Conservation (phyloP, 2,888 invertebrate species). For the Atrina japonica region DNA sequence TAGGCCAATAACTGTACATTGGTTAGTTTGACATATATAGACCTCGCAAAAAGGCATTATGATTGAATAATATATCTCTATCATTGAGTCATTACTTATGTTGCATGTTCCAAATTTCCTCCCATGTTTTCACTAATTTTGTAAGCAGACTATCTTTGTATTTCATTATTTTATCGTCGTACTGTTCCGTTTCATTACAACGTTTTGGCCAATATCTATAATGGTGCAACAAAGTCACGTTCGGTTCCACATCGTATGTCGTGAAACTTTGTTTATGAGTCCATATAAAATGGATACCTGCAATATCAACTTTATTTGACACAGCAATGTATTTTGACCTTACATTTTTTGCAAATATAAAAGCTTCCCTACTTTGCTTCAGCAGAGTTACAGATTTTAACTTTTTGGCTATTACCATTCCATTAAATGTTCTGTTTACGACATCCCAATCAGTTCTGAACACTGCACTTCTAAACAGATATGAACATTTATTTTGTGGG, state of each 20-base stretch:
- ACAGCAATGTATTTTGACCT: constrained; percentile 66
- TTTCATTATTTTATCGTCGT: too few relatives aligned
- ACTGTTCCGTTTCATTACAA: too few relatives aligned
- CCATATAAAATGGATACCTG: constrained; percentile 65
- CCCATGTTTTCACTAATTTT: too few relatives aligned
- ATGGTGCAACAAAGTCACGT: constrained; percentile 60
- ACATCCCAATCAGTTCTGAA: constrained; percentile 65
- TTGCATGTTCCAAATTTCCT: too few relatives aligned
- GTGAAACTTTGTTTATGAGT: constrained; percentile 13
- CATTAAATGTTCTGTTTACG: constrained; percentile 32
- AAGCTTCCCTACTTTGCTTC: constrained; percentile 52
- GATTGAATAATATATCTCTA: too few relatives aligned
- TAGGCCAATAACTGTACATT: too few relatives aligned
- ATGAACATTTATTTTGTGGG: constrained; percentile 22
- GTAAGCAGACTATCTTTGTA: too few relatives aligned
- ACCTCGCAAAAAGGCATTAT: too few relatives aligned
- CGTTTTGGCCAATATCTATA: constrained; percentile 44
- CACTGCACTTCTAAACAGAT: constrained; percentile 56
- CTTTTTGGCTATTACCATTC: constrained; percentile 39
- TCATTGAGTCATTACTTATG: too few relatives aligned
- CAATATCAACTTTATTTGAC: constrained; percentile 49
- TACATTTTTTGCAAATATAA: constrained; percentile 34
- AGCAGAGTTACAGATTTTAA: constrained; percentile 57
- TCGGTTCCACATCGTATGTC: constrained; percentile 17
- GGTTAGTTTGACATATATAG: too few relatives aligned